Evolutionary conservation across 1,140 invertebrate genomes (phyloP), one percentile per base, ranked within the genome.

Genomic region (Ips nitidus): DNA sequence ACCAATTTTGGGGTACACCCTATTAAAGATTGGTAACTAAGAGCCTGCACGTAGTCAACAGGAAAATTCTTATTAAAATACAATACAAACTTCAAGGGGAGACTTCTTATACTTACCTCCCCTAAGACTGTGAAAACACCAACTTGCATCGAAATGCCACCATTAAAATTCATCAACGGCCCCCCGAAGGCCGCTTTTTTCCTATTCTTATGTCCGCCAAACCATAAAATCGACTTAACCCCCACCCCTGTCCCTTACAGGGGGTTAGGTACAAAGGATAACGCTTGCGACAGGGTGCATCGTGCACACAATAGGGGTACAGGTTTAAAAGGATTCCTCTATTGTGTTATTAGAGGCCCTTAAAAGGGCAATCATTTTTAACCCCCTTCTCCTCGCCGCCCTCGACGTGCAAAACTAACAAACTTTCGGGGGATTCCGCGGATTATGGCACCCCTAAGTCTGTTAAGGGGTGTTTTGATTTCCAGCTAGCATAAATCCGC

Each of bases 201-300:
- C 55, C 64, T 52, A 70, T 73, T 64, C 66, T 41, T 55, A 43
- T 63, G 58, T 64, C 67, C 45, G 53, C 22, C 50, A 64, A 62
- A 64, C 67, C 67, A 69, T 69, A 69, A 69, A 69, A 69, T 69
- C 61, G 60, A 63, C 67, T 64, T 64, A 69, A 63, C 52, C 41
- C 60, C 52, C 55, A 45, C 52, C 66, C 47, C 66, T 8, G 22
- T 22, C 22, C 22, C 22, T 22, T 22, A 22, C 22, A 50, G 22
- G 22, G 22, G 45, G 43, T 43, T 52, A n/a, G 8, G 37, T 39
- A 68, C 57, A 69, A 69, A 69, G 60, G 67, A 69, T 69, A 63
- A 63, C 47, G 56, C 41, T 41, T 41, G 43, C 36, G 41, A 38
- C 37, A 36, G 67, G 42, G 52, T 62, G 52, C 61, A 8, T 60